Evolutionary conservation across 2,888 invertebrate genomes (phyloP), one percentile per base, ranked within the genome.

Genomic region (Neoitamus cyanurus): DNA sequence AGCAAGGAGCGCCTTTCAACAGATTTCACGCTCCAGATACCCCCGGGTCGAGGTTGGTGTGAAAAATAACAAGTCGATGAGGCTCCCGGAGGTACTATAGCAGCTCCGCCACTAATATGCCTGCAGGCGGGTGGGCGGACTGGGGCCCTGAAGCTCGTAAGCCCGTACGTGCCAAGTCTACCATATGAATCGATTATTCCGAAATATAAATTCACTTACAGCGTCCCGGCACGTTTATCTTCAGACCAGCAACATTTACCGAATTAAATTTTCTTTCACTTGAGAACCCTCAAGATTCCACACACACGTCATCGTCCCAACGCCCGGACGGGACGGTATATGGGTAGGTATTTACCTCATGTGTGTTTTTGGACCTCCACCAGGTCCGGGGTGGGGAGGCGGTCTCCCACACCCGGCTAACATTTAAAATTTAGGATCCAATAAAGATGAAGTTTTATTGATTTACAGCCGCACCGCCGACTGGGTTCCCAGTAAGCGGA

Each of bases 131-230:
- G 30, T n/a, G n/a, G 34, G 28, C 25, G 46, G 46, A n/a, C n/a
- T n/a, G 37, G 30, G 42, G 30, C 42, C 31, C 15, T 4, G 15
- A 15, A 30, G 15, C 46, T 46, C 30, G 46, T 31, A 80, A 31
- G 20, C 78, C 58, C 28, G 34, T 15, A 80, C 58, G 84, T 84
- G 84, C 84, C 72, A 80, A 84, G 84, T 84, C 72, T 84, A 84
- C 72, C 84, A 84, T 84, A 84, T 80, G 84, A 84, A 84, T 84
- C 84, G 84, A 84, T 84, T 84, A 84, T 84, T 84, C 84, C 84
- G 46, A 84, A 80, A 80, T 84, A 84, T 84, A 84, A 84, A 84
- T 84, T 84, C 84, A 80, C 84, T 78, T 75, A 77, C 58, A 80
- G 78, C 78, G 34, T 58, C 78, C 58, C 58, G 20, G 31, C 78